Percentiles rank a stretch among this genome's conserved stretches.
These are phyloP conservation scores for Myotis davidii DNA, from an alignment of 2,113 vertebrate species.

Conservation along the genomic window DNA sequence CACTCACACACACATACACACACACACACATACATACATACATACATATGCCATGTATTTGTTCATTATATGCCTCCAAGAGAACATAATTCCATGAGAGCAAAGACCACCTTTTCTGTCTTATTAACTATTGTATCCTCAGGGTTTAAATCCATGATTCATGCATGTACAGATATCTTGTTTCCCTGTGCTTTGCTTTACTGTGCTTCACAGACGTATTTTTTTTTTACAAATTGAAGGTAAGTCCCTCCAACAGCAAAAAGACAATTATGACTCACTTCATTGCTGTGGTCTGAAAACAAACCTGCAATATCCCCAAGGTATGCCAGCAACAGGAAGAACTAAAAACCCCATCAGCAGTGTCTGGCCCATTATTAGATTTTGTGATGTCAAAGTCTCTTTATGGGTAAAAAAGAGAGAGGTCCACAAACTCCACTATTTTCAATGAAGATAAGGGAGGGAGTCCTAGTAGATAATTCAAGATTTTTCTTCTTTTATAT, in stretches of 20 bases:
- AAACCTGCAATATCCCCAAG: neutral
- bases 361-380: neutral
- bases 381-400: neutral
- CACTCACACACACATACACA: neutral
- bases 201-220: neutral
- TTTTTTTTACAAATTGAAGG: neutral
- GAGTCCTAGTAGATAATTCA: neutral
- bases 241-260: neutral
- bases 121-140: neutral
- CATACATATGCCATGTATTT: neutral
- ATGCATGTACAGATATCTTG: neutral
- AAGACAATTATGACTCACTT: neutral
- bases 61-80: neutral
- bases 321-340: neutral
- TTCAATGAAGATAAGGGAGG: neutral
- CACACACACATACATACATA: neutral
- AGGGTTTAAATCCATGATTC: neutral
- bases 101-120: neutral
- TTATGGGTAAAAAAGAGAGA: neutral
- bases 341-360: neutral
- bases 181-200: neutral
- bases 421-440: neutral
- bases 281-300: neutral
- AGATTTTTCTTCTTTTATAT: slow-evolving; percentile 10
- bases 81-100: neutral